These are phyloP conservation scores for Microtus ochrogaster DNA, from an alignment of 2,113 vertebrate genomes.

Conservation along the genomic window DNA sequence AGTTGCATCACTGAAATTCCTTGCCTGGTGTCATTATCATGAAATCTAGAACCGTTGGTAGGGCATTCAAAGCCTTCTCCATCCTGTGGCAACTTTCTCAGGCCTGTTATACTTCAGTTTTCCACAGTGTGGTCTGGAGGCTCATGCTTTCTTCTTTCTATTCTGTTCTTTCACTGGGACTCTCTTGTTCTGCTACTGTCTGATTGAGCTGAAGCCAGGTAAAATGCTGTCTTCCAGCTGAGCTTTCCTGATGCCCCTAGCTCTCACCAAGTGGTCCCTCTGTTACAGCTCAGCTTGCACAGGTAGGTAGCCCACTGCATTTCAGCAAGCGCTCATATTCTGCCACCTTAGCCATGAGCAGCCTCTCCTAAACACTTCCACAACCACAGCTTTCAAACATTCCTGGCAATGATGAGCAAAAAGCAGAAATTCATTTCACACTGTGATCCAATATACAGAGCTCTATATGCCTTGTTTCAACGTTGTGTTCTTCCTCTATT, in stretches of 20 bases:
- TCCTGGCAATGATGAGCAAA: not conserved
- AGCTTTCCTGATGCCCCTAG: not conserved
- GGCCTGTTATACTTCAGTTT: not conserved
- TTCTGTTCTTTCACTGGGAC: not conserved
- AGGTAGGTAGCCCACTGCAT: not conserved
- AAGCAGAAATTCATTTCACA: constrained; percentile 11
- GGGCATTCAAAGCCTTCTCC: constrained; percentile 7
- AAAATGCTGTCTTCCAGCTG: not conserved
- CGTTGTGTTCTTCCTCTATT: not conserved
- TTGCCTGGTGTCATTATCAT: constrained; percentile 30
- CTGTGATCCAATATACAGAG: not conserved
- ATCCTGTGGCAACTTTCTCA: not conserved
- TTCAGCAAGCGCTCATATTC: not conserved
- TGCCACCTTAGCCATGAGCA: not conserved
- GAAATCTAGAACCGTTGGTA: constrained; percentile 28
- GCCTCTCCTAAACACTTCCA: not conserved
- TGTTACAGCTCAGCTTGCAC: not conserved
- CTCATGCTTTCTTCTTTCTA: not conserved
- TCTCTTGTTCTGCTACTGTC: not conserved
- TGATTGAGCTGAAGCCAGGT: not conserved
- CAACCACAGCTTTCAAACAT: not conserved
- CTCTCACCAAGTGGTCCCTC: not conserved
- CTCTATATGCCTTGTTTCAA: not conserved
- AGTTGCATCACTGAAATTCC: not conserved
- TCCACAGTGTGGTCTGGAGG: not conserved